Conservation (phyloP, 2,888 invertebrate species). For the Abrostola triplasia region DNA sequence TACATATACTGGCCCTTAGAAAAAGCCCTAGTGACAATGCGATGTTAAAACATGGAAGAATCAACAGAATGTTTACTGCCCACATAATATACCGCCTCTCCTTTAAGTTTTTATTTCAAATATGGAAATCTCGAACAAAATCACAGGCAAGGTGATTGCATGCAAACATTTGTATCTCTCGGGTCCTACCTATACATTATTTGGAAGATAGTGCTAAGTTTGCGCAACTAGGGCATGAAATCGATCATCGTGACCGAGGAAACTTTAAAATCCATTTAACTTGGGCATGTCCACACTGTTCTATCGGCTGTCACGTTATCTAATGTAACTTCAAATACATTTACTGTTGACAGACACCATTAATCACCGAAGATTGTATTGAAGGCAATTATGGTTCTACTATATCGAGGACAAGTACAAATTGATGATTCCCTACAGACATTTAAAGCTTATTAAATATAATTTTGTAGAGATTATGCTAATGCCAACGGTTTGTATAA, state of each 20-base stretch:
- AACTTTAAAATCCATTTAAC: constrained; percentile 56
- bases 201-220: constrained; percentile 38
- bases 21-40: too few species aligned
- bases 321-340: constrained; percentile 19
- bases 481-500: constrained; percentile 40
- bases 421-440: constrained; percentile 22
- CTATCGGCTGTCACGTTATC: constrained; percentile 1
- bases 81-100: not conserved
- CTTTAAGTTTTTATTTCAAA: not conserved
- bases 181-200: constrained; percentile 8
- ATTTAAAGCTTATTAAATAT: constrained; percentile 41
- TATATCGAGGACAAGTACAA: constrained; percentile 40
- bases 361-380: constrained; percentile 46
- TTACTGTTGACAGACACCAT: constrained; percentile 44
- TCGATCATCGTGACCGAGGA: constrained; percentile 40
- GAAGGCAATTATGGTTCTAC: constrained; percentile 35
- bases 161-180: constrained; percentile 18
- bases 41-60: too few species aligned
- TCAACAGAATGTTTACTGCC: too few species aligned
- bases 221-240: constrained; percentile 32
- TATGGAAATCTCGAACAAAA: constrained; percentile 10
- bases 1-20: too few species aligned
- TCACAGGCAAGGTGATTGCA: constrained; percentile 15
- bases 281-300: constrained; percentile 36
- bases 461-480: constrained; percentile 48